Percentiles rank a stretch among this genome's conserved stretches.
Evolutionary conservation across 2,797 vertebrate species (phyloP).

Genomic region (Gadopsis bispinosus): DNA sequence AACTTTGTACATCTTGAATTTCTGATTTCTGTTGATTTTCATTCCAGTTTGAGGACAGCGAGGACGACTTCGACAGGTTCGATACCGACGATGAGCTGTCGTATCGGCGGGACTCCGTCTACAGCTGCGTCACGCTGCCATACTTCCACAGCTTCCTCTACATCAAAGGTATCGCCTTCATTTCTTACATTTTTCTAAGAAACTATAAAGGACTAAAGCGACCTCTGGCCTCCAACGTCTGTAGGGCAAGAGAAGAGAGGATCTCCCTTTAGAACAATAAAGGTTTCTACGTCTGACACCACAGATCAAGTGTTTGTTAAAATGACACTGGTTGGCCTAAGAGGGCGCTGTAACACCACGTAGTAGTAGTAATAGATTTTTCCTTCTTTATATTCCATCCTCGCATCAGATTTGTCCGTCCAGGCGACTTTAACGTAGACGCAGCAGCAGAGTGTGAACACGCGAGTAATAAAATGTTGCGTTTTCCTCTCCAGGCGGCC

Average conservation of each 20-base stretch:
- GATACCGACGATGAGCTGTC: conserved; percentile 95
- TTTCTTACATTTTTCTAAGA: background rate
- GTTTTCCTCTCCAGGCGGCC: conserved; percentile 84
- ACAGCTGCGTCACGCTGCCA: conserved; percentile 95
- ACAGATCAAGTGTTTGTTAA: too few relatives aligned
- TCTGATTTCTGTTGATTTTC: background rate
- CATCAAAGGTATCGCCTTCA: conserved; percentile 90
- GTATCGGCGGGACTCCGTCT: conserved; percentile 94
- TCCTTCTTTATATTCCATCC: background rate
- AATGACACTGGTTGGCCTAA: too few relatives aligned
- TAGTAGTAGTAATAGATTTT: background rate
- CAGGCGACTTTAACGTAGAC: background rate
- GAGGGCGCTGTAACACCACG: too few relatives aligned
- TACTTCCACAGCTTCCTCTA: conserved; percentile 98
- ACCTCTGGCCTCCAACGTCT: background rate
- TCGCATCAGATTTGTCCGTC: background rate
- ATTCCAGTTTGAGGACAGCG: conserved; percentile 94
- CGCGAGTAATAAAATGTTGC: background rate
- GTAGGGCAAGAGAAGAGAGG: background rate
- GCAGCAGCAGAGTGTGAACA: background rate
- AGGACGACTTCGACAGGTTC: conserved; percentile 95
- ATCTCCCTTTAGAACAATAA: background rate
- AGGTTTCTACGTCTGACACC: too few relatives aligned
- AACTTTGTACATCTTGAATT: background rate
- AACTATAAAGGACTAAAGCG: background rate